Evolutionary conservation across 2,113 vertebrate genomes (phyloP).

Genomic region (Serinus canaria): DNA sequence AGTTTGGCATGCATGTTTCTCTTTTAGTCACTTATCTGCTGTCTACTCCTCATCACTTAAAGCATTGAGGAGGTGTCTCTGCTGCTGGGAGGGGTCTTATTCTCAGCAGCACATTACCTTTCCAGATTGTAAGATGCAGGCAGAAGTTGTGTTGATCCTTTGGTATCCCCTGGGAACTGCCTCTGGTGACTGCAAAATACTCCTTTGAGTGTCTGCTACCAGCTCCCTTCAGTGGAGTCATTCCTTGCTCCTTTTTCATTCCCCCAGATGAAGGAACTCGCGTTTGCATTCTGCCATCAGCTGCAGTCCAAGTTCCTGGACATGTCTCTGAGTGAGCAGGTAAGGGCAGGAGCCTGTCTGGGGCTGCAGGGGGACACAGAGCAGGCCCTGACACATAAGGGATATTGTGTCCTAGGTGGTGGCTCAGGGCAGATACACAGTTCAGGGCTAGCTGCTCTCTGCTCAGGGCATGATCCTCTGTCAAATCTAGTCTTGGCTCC

Average conservation of each 20-base stretch:
- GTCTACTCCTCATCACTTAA: background rate
- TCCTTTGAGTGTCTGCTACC: background rate
- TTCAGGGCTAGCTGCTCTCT: background rate
- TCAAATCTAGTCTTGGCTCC: background rate
- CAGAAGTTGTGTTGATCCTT: background rate
- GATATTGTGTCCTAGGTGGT: background rate
- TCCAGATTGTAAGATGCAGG: background rate
- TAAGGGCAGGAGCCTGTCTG: conserved; percentile 34
- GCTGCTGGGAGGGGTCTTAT: background rate
- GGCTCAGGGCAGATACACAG: background rate
- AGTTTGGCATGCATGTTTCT: background rate
- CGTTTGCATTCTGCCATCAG: conserved; percentile 87
- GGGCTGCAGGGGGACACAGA: background rate
- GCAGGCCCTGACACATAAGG: fast-evolving
- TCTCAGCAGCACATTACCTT: background rate
- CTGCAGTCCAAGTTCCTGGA: conserved; percentile 93
- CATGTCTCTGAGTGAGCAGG: conserved; percentile 88
- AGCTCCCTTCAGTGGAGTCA: background rate
- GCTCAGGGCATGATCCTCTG: background rate
- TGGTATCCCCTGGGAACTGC: background rate
- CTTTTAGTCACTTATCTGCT: background rate
- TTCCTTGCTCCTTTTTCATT: background rate
- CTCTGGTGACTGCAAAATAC: background rate
- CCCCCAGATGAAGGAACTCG: conserved; percentile 86
- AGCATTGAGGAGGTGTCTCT: background rate